Percentiles rank a stretch among this genome's conserved stretches.
Conservation (phyloP, 2,888 invertebrate species). For the Pinctada fucata region DNA sequence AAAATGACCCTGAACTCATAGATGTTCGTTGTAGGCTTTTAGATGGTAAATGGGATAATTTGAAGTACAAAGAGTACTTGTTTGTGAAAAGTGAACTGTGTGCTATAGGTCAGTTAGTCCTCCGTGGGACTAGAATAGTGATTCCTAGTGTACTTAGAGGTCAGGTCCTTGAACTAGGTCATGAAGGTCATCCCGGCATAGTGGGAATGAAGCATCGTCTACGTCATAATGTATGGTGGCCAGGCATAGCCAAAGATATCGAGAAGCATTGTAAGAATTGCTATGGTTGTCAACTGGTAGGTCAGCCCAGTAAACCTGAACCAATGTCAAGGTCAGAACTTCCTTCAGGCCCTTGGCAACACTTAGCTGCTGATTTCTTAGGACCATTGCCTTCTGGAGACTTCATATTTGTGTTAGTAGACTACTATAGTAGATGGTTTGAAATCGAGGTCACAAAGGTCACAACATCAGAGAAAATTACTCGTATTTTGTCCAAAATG, state of each 20-base stretch:
- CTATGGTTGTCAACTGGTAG: constrained; percentile 46
- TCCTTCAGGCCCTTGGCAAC: constrained; percentile 47
- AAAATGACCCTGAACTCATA: constrained; percentile 13
- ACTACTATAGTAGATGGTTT: constrained; percentile 47
- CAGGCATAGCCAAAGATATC: constrained; percentile 49
- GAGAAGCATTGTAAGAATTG: constrained; percentile 41
- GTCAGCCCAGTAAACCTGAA: constrained; percentile 26
- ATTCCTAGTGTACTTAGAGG: constrained; percentile 42
- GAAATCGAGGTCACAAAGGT: constrained; percentile 44
- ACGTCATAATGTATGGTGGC: constrained; percentile 56
- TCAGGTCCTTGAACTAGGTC: constrained; percentile 39
- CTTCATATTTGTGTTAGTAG: constrained; percentile 42
- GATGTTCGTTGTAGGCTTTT: neutral
- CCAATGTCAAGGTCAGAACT: constrained; percentile 39
- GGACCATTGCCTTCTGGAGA: constrained; percentile 49
- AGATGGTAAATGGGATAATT: constrained; percentile 30
- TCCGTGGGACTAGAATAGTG: constrained; percentile 45
- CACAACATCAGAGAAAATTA: constrained; percentile 42
- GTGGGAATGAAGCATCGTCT: constrained; percentile 38
- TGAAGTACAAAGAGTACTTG: constrained; percentile 32
- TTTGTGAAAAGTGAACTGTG: constrained; percentile 39
- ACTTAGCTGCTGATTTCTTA: constrained; percentile 49
- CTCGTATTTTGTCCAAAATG: constrained; percentile 28
- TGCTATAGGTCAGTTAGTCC: constrained; percentile 42
- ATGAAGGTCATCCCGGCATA: constrained; percentile 51